Evolutionary conservation across 1,140 invertebrate genomes (phyloP).

Genomic region (Diprion similis): DNA sequence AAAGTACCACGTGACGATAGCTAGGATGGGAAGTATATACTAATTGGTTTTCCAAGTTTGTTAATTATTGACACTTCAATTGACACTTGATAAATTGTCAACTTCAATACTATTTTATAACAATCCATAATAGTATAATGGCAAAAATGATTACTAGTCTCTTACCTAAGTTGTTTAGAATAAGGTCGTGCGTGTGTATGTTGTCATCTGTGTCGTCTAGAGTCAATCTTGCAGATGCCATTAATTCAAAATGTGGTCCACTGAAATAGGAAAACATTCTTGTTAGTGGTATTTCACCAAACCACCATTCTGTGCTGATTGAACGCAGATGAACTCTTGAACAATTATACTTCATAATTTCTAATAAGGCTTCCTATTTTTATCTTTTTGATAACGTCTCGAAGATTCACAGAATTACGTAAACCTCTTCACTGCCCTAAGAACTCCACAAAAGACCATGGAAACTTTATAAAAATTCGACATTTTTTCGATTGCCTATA

Average conservation of each 20-base stretch:
- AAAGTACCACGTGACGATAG: neutral
- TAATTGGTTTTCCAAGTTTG: no score
- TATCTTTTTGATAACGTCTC: no score
- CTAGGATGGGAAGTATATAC: no score
- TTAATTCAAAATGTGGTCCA: constrained; percentile 74
- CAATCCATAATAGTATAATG: constrained; percentile 13
- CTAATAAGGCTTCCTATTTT: neutral
- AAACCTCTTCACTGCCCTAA: no score
- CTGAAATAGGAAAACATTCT: constrained; percentile 49
- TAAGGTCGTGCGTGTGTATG: constrained; percentile 63
- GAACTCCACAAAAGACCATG: no score
- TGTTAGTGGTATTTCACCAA: neutral
- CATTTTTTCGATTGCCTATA: no score
- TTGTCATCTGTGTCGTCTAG: constrained; percentile 68
- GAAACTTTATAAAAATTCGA: no score
- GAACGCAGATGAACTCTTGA: constrained; percentile 16
- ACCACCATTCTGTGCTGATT: constrained; percentile 19
- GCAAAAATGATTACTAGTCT: constrained; percentile 13
- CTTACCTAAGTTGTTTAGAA: constrained; percentile 61
- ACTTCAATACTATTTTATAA: neutral
- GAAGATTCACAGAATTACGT: no score
- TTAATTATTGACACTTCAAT: no score
- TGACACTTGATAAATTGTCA: neutral
- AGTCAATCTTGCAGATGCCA: constrained; percentile 69
- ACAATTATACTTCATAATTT: constrained; percentile 16